Evolutionary conservation across 2,113 vertebrate genomes (phyloP).

Genomic region (Cacatua alba): DNA sequence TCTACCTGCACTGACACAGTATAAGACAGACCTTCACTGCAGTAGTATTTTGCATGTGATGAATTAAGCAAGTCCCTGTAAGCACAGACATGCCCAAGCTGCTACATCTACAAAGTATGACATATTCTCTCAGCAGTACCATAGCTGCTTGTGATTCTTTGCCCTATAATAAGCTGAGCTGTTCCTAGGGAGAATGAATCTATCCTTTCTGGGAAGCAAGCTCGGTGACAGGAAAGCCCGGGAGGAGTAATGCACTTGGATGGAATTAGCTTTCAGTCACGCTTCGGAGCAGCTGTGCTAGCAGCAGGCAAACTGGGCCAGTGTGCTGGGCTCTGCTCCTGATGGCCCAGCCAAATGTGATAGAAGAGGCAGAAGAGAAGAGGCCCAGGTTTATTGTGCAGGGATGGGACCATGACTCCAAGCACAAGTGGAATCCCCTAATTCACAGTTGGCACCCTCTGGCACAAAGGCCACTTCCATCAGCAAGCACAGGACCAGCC

Average conservation of each 20-base stretch:
- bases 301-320: conserved; percentile 4
- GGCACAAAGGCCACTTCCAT: background rate
- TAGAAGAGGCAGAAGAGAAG: background rate
- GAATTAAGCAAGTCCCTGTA: background rate
- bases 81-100: conserved; percentile 28
- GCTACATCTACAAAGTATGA: background rate
- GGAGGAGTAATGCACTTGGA: conserved; percentile 37
- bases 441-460: background rate
- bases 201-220: conserved; percentile 57
- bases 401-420: background rate
- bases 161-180: conserved; percentile 66
- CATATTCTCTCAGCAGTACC: conserved; percentile 6
- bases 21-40: background rate
- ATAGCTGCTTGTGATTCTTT: conserved; percentile 55
- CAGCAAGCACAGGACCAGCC: background rate
- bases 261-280: conserved; percentile 65
- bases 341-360: background rate
- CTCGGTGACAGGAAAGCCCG: background rate
- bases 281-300: conserved; percentile 43
- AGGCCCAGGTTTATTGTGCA: background rate
- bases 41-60: background rate
- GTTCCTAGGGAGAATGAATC: conserved; percentile 50
- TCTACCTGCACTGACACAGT: background rate
- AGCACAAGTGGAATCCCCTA: background rate
- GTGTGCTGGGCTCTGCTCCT: background rate